Percentiles rank a stretch among this genome's conserved stretches.
Conservation (phyloP, 2,113 vertebrate genomes). For the Bufo gargarizans region DNA sequence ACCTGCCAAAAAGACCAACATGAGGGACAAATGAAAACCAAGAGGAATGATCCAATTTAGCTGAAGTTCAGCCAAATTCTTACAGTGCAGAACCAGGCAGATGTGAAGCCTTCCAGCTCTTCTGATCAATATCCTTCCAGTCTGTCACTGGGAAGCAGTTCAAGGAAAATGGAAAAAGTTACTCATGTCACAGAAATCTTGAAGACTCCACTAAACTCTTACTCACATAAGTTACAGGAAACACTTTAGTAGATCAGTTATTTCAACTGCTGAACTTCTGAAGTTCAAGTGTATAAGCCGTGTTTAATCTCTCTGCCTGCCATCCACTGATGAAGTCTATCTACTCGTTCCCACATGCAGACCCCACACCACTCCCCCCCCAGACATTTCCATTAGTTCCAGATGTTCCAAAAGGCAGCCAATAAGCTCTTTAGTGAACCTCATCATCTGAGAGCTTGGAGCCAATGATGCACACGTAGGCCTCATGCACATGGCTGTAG, state of each 20-base stretch:
- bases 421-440: neutral
- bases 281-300: neutral
- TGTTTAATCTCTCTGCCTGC: neutral
- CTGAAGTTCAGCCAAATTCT: neutral
- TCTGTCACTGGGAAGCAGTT: conserved; percentile 26
- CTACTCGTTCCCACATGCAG: neutral
- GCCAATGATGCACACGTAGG: no score
- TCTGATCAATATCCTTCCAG: conserved; percentile 46
- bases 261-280: conserved; percentile 17
- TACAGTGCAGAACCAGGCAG: neutral
- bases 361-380: neutral
- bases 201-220: conserved; percentile 9
- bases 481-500: no score
- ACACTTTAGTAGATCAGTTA: conserved; percentile 14
- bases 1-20: neutral
- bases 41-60: neutral
- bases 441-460: neutral
- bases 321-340: neutral
- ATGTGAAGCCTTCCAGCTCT: neutral
- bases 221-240: conserved; percentile 38
- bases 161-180: conserved; percentile 49
- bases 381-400: neutral
- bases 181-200: conserved; percentile 24
- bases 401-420: neutral
- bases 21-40: neutral